A percentile compares a stretch with the other conserved stretches of the same genome.
These are phyloP conservation scores for Balearica regulorum DNA, from an alignment of 2,797 vertebrate genomes.

Conservation along the genomic window DNA sequence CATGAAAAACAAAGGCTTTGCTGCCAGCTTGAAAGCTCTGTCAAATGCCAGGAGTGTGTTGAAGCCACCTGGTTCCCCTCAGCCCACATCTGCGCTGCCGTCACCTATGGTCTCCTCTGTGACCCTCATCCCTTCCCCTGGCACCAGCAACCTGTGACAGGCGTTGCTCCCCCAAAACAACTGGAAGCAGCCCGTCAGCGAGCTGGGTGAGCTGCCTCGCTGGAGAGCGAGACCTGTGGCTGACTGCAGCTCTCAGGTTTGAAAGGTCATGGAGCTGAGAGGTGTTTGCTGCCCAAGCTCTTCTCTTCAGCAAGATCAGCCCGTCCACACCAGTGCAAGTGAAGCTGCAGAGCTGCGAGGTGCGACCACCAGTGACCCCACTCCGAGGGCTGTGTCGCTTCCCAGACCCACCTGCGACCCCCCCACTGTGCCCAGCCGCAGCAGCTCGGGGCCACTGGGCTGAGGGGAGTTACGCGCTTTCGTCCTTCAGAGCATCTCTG, in stretches of 20 bases:
- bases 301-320: background rate
- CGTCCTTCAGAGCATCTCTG: background rate
- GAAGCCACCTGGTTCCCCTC: background rate
- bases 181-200: background rate
- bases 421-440: rapidly evolving
- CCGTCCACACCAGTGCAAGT: background rate
- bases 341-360: background rate
- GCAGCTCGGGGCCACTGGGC: background rate
- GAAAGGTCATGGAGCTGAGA: background rate
- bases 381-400: background rate
- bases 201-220: background rate
- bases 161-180: background rate
- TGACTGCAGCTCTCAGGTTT: background rate
- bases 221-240: background rate
- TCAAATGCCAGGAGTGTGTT: background rate
- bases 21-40: background rate
- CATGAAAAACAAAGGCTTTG: background rate
- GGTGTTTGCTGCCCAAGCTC: background rate
- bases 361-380: rapidly evolving
- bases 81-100: background rate
- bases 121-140: background rate
- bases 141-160: background rate
- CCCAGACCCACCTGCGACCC: background rate
- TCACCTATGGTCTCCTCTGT: background rate
- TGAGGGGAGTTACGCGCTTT: background rate